Conservation (phyloP, 2,797 vertebrate genomes). For the Spizella passerina region DNA sequence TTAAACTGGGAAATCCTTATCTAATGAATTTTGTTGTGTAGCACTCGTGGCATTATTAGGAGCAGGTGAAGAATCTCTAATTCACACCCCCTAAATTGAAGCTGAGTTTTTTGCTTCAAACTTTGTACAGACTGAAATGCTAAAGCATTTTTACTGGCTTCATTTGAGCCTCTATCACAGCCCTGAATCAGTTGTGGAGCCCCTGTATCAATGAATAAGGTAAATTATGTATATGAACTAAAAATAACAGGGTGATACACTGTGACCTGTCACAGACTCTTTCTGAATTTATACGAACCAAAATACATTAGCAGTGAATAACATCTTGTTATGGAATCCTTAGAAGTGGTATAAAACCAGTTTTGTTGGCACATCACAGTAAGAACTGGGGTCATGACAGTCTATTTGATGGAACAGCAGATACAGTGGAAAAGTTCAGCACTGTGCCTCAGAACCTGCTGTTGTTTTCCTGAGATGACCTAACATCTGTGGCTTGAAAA, state of each 20-base stretch:
- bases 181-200: neutral
- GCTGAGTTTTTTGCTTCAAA: slow-evolving; percentile 17
- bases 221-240: slow-evolving; percentile 10
- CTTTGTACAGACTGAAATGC: slow-evolving; percentile 7
- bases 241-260: slow-evolving; percentile 29
- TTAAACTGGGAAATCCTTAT: slow-evolving; percentile 12
- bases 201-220: neutral
- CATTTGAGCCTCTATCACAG: slow-evolving; percentile 19
- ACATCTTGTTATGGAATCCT: neutral
- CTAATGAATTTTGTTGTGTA: neutral
- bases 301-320: slow-evolving; percentile 33
- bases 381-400: neutral
- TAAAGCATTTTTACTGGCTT: slow-evolving; percentile 6
- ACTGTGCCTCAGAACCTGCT: slow-evolving; percentile 15
- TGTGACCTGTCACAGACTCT: neutral
- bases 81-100: neutral
- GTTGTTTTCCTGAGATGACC: slow-evolving; percentile 8
- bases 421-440: neutral
- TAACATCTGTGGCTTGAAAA: neutral
- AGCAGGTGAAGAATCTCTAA: slow-evolving; percentile 2
- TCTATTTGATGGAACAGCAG: slow-evolving; percentile 2
- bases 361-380: neutral
- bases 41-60: neutral
- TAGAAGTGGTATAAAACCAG: neutral
- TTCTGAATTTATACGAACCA: slow-evolving; percentile 25